A percentile compares a stretch with the other conserved stretches of the same genome.
phyloP scores from a whole-genome alignment of 2,113 vertebrate species.

The Xiphias gladius region DNA sequence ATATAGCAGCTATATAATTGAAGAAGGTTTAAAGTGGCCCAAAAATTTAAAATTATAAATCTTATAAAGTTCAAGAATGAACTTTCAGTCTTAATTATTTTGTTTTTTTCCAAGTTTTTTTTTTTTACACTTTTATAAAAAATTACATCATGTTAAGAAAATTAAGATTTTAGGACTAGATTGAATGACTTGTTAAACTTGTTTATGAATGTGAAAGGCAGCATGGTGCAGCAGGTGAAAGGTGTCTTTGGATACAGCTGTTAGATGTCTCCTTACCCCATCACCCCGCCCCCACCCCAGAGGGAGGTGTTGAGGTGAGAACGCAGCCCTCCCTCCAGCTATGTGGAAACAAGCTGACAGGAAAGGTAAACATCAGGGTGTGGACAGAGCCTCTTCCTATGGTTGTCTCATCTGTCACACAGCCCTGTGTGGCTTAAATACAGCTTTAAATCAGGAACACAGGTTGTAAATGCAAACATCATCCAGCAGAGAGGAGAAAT shows the following conservation, averaged over 20 bases:
- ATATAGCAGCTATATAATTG: too few species aligned
- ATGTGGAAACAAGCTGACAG: conserved; percentile 77
- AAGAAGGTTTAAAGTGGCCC: too few species aligned
- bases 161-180: neutral
- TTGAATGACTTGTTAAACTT: neutral
- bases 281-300: neutral
- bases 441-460: conserved; percentile 49
- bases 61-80: too few species aligned
- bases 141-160: too few species aligned
- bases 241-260: conserved; percentile 70
- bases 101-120: too few species aligned
- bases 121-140: too few species aligned
- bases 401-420: conserved; percentile 65
- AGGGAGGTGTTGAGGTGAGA: conserved; percentile 65
- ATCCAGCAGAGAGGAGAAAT: conserved; percentile 7
- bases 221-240: conserved; percentile 24
- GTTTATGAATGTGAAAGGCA: neutral
- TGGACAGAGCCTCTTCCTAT: conserved; percentile 68
- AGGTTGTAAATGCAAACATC: conserved; percentile 38
- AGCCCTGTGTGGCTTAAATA: neutral
- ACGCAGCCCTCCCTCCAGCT: conserved; percentile 60
- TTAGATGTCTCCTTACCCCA: conserved; percentile 40
- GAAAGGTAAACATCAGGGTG: conserved; percentile 78
- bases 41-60: too few species aligned
- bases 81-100: too few species aligned